phyloP scores from a whole-genome alignment of 1,140 invertebrate genomes.

The Drosophila teissieri region DNA sequence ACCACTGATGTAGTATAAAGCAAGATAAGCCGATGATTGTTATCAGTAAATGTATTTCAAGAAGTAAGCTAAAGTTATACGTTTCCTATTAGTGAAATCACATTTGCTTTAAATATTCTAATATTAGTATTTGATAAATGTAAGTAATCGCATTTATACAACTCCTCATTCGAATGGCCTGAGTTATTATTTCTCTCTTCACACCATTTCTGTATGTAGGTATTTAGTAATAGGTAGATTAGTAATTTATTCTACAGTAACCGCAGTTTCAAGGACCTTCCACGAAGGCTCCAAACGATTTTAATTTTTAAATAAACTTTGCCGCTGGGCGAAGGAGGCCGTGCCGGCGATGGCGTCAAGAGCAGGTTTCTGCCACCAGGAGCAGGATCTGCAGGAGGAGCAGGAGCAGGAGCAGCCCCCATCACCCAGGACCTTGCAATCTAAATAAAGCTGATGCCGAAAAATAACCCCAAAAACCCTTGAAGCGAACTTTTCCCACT shows the following conservation, averaged over 20 bases:
- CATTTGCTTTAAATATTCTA: no score
- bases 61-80: no score
- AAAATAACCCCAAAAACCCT: conserved; percentile 65
- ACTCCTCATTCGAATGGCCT: neutral
- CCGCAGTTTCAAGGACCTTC: conserved; percentile 5
- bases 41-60: no score
- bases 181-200: neutral
- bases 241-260: conserved; percentile 4
- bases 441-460: conserved; percentile 49
- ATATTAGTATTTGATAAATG: no score
- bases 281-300: conserved; percentile 35
- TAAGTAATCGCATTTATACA: no score
- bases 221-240: neutral
- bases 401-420: neutral
- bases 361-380: conserved; percentile 44
- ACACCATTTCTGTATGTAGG: neutral
- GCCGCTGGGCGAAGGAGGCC: conserved; percentile 34
- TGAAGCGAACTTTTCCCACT: conserved; percentile 70
- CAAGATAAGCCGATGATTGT: no score
- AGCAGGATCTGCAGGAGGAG: neutral
- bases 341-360: conserved; percentile 51
- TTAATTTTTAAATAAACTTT: conserved; percentile 81
- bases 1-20: no score
- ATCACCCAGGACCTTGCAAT: conserved; percentile 36
- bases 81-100: no score